These are phyloP conservation scores for Todus mexicanus DNA, from an alignment of 2,797 vertebrate species.

Conservation along the genomic window DNA sequence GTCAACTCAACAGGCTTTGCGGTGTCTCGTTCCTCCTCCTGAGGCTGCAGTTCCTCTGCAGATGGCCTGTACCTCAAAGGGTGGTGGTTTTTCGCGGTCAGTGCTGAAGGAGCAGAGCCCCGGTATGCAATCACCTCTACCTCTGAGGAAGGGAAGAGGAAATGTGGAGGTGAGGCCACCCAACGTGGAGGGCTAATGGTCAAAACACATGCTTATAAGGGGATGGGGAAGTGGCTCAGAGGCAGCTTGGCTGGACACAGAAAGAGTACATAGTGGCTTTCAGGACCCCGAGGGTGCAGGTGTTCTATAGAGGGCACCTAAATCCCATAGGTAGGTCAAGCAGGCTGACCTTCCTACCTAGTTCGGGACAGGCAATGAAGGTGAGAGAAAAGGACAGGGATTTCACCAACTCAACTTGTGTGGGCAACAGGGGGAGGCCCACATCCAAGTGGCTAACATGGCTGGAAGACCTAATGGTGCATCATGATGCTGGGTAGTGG, in stretches of 20 bases:
- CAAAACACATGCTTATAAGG: background rate
- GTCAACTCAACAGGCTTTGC: background rate
- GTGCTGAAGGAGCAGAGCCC: rapidly evolving
- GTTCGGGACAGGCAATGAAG: background rate
- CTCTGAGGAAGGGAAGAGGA: background rate
- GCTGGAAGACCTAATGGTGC: background rate
- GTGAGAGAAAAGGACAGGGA: background rate
- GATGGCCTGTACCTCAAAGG: background rate
- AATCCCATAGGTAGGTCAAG: background rate
- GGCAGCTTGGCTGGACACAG: background rate
- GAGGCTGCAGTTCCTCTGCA: background rate
- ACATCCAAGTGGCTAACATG: too few relatives aligned
- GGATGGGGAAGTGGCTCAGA: background rate
- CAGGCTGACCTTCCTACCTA: too few relatives aligned
- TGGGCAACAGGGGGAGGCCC: background rate
- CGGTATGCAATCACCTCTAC: background rate
- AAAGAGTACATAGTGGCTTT: background rate
- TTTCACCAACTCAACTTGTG: background rate
- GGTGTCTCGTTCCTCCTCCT: background rate
- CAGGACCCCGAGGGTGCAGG: rapidly evolving
- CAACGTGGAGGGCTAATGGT: background rate
- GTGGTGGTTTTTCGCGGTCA: background rate
- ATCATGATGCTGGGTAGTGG: background rate
- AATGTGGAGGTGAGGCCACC: background rate
- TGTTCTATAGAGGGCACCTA: background rate